A percentile compares a stretch with the other conserved stretches of the same genome.
These are phyloP conservation scores for Steinernema feltiae DNA, from an alignment of 1,140 invertebrate genomes.

Conservation along the genomic window DNA sequence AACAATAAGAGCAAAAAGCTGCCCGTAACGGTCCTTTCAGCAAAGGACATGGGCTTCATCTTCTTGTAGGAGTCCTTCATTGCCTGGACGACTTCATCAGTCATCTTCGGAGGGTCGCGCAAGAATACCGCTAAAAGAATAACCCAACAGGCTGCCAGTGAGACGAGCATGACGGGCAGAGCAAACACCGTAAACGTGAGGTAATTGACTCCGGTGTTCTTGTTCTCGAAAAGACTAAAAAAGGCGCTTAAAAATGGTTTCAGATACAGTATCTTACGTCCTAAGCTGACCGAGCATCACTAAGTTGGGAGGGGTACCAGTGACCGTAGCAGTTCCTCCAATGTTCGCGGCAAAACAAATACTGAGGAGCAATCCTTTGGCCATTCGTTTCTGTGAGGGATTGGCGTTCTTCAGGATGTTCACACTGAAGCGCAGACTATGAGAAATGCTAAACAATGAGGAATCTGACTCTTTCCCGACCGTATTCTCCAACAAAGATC, in stretches of 20 bases:
- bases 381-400: constrained; percentile 30
- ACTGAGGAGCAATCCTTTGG: constrained; percentile 32
- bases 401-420: constrained; percentile 7
- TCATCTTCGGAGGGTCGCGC: constrained; percentile 25
- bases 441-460: background rate
- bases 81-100: constrained; percentile 23
- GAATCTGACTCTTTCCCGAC: background rate
- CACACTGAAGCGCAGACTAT: background rate
- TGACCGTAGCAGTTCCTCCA: constrained; percentile 60
- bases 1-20: constrained; percentile 73
- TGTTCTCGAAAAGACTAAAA: constrained; percentile 39
- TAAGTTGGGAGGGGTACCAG: constrained; percentile 60
- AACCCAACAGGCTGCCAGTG: constrained; percentile 56
- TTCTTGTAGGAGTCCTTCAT: constrained; percentile 28
- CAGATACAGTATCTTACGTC: constrained; percentile 23
- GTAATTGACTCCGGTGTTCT: constrained; percentile 58
- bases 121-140: constrained; percentile 27
- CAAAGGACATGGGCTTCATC: constrained; percentile 58
- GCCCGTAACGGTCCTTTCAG: constrained; percentile 70
- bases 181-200: constrained; percentile 60
- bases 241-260: constrained; percentile 22
- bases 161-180: constrained; percentile 58
- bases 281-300: constrained; percentile 50
- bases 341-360: constrained; percentile 60
- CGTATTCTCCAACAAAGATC: background rate